These are phyloP conservation scores for Pecten maximus DNA, from an alignment of 2,888 invertebrate genomes.

Conservation along the genomic window DNA sequence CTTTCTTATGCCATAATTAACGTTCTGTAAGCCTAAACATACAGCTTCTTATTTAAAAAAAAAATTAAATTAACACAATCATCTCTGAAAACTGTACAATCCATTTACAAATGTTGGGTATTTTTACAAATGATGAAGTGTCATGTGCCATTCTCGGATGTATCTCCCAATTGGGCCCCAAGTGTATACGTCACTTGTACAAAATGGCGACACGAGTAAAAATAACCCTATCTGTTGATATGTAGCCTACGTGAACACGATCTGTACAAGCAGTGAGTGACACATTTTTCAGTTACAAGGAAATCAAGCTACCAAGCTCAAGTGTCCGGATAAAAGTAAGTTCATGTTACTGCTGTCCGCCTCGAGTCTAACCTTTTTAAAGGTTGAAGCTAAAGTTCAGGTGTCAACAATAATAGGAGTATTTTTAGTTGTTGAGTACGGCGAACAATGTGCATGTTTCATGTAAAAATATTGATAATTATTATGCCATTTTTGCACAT, in stretches of 20 bases:
- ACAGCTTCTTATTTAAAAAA: too few relatives aligned
- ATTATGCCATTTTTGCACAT: neutral
- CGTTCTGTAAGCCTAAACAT: too few relatives aligned
- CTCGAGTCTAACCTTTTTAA: too few relatives aligned
- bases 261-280: neutral
- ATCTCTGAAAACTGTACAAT: too few relatives aligned
- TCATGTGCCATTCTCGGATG: too few relatives aligned
- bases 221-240: neutral
- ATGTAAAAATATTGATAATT: neutral
- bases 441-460: neutral
- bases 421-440: neutral
- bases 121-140: too few relatives aligned
- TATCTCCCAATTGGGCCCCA: neutral
- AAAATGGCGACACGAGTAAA: neutral
- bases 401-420: too few relatives aligned
- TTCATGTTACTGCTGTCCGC: neutral
- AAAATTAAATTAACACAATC: too few relatives aligned
- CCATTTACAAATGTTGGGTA: too few relatives aligned
- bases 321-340: neutral
- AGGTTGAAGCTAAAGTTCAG: too few relatives aligned
- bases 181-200: neutral
- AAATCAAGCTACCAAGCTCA: neutral
- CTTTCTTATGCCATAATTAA: too few relatives aligned
- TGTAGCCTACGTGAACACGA: neutral
- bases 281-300: neutral